These are phyloP conservation scores for Daktulosphaira vitifoliae DNA, from an alignment of 1,140 invertebrate species.

Conservation along the genomic window DNA sequence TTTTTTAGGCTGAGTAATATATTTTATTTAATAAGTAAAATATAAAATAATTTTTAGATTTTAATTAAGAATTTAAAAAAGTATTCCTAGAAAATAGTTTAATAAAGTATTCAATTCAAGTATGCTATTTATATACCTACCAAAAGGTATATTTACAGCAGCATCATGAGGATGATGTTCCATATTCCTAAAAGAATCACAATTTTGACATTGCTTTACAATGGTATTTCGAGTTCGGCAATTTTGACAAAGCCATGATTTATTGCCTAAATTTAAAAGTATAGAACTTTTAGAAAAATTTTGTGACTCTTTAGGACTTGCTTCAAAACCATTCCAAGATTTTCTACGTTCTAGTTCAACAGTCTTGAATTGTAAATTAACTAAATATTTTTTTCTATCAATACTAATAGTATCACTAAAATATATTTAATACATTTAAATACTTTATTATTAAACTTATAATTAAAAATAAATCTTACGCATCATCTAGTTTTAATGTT, in stretches of 20 bases:
- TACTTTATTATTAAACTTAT: conserved; percentile 33
- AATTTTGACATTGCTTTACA: conserved; percentile 15
- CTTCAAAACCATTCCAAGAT: conserved; percentile 23
- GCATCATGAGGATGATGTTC: no score
- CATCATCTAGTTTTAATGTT: conserved; percentile 12
- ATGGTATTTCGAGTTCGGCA: conserved; percentile 11
- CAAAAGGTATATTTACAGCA: conserved; percentile 1
- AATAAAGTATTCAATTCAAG: no score
- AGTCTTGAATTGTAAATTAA: conserved; percentile 11
- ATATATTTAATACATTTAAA: conserved; percentile 36
- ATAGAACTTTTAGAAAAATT: conserved; percentile 17
- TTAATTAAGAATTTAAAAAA: no score
- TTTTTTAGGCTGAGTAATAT: no score
- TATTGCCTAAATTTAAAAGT: neutral
- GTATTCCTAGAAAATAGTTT: no score
- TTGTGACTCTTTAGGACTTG: neutral
- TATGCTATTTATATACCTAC: neutral
- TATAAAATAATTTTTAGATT: no score
- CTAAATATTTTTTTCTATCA: neutral
- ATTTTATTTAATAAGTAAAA: no score
- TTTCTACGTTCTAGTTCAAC: conserved; percentile 13
- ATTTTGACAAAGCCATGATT: conserved; percentile 11
- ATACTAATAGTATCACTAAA: conserved; percentile 35
- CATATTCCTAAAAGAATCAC: conserved; percentile 9
- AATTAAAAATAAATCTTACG: neutral